These are phyloP conservation scores for Patella pellucida DNA, from an alignment of 2,888 invertebrate species.

Conservation along the genomic window DNA sequence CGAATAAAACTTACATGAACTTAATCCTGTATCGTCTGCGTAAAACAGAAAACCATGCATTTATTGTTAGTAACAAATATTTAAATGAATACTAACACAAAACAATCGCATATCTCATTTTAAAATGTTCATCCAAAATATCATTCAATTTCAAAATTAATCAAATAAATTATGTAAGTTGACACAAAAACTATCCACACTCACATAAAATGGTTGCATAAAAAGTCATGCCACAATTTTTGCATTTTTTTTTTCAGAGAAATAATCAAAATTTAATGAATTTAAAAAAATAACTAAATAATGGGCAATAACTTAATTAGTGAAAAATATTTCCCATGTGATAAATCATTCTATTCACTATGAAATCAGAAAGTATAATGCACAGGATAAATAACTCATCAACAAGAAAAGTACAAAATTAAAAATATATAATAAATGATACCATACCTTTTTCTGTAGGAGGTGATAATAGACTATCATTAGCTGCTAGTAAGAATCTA, in stretches of 20 bases:
- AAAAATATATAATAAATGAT: no score
- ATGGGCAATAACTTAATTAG: no score
- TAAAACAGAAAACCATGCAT: constrained; percentile 44
- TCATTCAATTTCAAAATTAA: constrained; percentile 20
- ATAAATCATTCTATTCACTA: no score
- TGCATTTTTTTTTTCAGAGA: no score
- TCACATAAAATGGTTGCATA: no score
- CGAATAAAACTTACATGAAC: constrained; percentile 58
- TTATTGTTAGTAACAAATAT: constrained; percentile 17
- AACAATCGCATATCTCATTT: not conserved
- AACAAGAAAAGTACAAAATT: no score
- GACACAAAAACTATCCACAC: not conserved
- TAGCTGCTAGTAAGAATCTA: constrained; percentile 88
- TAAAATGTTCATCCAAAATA: constrained; percentile 16
- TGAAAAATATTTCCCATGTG: no score
- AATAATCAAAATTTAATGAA: no score
- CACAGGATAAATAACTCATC: no score
- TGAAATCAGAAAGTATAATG: no score
- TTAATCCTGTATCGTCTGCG: constrained; percentile 65
- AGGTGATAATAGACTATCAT: constrained; percentile 90
- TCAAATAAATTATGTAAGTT: constrained; percentile 17
- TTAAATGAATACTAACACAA: constrained; percentile 1
- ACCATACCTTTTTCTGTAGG: constrained; percentile 84
- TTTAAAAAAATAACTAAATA: no score
- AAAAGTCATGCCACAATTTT: no score